Evolutionary conservation across 1,140 invertebrate genomes (phyloP).

Genomic region (Heliconius himera): DNA sequence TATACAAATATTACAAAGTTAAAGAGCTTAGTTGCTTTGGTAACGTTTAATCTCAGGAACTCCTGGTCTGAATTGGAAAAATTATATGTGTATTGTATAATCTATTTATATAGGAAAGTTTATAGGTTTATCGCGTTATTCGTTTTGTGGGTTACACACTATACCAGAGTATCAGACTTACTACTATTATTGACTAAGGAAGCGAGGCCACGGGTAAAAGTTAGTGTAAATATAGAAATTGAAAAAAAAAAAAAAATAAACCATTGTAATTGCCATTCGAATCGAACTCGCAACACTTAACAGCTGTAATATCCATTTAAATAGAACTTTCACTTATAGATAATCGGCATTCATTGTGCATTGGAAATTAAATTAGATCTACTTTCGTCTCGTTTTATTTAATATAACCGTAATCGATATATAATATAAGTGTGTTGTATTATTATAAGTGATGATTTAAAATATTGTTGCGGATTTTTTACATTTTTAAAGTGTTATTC

Average conservation of each 20-base stretch:
- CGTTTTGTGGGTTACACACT: too few species aligned
- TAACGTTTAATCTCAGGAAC: too few species aligned
- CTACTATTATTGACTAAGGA: too few species aligned
- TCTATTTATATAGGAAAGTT: too few species aligned
- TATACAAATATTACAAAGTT: not conserved
- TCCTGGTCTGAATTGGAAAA: too few species aligned
- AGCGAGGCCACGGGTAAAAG: too few species aligned
- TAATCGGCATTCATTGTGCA: constrained; percentile 21
- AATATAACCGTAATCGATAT: not conserved
- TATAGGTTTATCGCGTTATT: too few species aligned
- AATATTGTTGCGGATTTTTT: too few species aligned
- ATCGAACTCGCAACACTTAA: not conserved
- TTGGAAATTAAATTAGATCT: constrained; percentile 28
- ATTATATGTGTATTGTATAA: too few species aligned
- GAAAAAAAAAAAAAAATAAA: constrained; percentile 1
- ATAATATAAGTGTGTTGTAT: not conserved
- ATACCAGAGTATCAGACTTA: too few species aligned
- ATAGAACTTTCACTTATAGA: constrained; percentile 22
- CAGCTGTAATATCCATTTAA: constrained; percentile 2
- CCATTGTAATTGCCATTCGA: not conserved
- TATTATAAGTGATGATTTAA: not conserved
- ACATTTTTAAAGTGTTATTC: too few species aligned
- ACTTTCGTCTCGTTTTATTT: constrained; percentile 26
- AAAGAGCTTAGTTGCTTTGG: too few species aligned
- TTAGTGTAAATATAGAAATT: not conserved